phyloP scores from a whole-genome alignment of 92 coral and sea anemone species.

The Porites cylindrica region DNA sequence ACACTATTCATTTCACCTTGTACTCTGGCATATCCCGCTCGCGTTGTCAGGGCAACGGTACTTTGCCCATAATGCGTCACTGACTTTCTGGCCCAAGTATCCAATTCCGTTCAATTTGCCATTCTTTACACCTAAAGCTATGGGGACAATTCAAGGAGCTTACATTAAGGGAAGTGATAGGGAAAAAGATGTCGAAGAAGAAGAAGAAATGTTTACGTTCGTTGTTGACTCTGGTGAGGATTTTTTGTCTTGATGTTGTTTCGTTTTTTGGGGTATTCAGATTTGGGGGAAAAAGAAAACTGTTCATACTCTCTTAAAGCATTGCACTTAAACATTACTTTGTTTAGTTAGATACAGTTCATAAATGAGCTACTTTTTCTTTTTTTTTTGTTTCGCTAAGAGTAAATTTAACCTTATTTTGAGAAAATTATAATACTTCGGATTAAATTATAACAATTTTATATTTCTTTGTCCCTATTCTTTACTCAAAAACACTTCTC shows the following conservation, averaged over 20 bases:
- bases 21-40: conserved; percentile 89
- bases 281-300: too few relatives aligned
- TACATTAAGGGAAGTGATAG: conserved; percentile 32
- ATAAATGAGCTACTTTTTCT: too few relatives aligned
- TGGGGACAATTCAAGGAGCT: conserved; percentile 78
- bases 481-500: too few relatives aligned
- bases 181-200: conserved; percentile 33
- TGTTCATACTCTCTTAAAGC: too few relatives aligned
- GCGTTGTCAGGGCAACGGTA: conserved; percentile 92
- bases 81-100: conserved; percentile 86
- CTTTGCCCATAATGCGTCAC: conserved; percentile 75
- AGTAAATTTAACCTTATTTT: too few relatives aligned
- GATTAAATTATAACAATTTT: too few relatives aligned
- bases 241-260: background rate
- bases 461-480: too few relatives aligned
- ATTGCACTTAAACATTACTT: too few relatives aligned
- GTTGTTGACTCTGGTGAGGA: conserved; percentile 74
- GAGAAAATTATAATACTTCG: too few relatives aligned
- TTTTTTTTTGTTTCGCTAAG: too few relatives aligned
- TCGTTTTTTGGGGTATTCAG: too few relatives aligned
- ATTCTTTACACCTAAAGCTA: conserved; percentile 86
- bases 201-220: conserved; percentile 87
- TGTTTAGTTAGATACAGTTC: too few relatives aligned
- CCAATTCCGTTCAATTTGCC: conserved; percentile 80
- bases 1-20: conserved; percentile 81